Evolutionary conservation across 2,113 vertebrate genomes (phyloP).

Genomic region (Noctilio leporinus): DNA sequence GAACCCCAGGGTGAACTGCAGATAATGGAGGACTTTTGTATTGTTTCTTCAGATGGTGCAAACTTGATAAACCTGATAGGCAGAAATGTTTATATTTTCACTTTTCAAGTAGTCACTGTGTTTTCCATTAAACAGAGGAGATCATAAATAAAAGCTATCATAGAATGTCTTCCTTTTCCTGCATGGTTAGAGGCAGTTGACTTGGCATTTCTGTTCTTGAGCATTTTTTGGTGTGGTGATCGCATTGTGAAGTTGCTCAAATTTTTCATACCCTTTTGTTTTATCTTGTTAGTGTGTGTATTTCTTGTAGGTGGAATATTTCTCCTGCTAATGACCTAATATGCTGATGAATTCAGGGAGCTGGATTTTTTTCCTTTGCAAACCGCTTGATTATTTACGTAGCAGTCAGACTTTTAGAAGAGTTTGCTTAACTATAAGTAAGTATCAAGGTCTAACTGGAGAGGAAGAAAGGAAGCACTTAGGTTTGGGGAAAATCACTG

Average conservation of each 20-base stretch:
- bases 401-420: background rate
- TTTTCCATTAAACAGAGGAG: background rate
- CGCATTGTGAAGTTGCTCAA: background rate
- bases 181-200: background rate
- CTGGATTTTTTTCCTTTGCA: background rate
- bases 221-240: background rate
- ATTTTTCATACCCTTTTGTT: background rate
- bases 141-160: background rate
- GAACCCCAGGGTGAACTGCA: background rate
- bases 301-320: background rate
- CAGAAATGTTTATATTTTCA: background rate
- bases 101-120: background rate
- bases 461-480: background rate
- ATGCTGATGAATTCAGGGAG: background rate
- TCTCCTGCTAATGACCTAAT: background rate
- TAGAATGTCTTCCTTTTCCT: background rate
- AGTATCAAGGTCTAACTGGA: background rate
- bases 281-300: background rate
- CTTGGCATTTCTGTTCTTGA: background rate
- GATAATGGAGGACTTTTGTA: too few species aligned
- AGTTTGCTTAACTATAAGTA: background rate
- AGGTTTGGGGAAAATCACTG: background rate
- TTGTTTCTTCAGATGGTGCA: background rate
- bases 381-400: slow-evolving; percentile 9
- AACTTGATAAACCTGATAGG: background rate